phyloP scores from a whole-genome alignment of 2,113 vertebrate species.

The Ailuropoda melanoleuca region DNA sequence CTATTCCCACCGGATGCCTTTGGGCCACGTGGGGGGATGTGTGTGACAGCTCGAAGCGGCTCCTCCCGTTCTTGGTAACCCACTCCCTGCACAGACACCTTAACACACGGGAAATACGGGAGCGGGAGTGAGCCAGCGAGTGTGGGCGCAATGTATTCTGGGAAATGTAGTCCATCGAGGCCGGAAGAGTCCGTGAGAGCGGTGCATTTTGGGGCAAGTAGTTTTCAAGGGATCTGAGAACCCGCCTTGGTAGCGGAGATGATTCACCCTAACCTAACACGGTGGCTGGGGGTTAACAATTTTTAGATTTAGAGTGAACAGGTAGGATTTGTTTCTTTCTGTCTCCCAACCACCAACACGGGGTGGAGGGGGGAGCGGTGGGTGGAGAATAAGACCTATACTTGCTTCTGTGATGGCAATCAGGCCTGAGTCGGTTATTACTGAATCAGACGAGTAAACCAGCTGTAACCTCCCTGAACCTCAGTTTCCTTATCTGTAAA shows the following conservation, averaged over 20 bases:
- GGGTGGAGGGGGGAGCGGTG: background rate
- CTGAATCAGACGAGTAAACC: background rate
- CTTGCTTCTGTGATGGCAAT: background rate
- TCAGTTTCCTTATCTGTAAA: background rate
- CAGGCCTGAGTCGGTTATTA: background rate
- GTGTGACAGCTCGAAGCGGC: rapidly evolving
- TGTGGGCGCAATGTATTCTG: background rate
- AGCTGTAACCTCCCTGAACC: background rate
- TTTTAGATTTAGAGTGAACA: background rate
- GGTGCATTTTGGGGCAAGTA: background rate
- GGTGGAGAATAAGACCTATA: background rate
- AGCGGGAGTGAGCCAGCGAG: rapidly evolving
- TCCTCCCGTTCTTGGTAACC: rapidly evolving
- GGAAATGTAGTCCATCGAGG: slow-evolving; percentile 38
- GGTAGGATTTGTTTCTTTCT: background rate
- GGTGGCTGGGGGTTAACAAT: rapidly evolving
- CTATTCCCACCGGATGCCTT: background rate
- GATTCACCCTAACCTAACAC: rapidly evolving
- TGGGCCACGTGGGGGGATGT: no score
- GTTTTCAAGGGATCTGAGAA: background rate
- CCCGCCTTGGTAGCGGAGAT: rapidly evolving
- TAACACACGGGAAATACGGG: slow-evolving; percentile 8
- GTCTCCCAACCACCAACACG: background rate
- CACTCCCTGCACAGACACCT: rapidly evolving
- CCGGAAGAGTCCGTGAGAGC: rapidly evolving